Percentiles rank a stretch among this genome's conserved stretches.
Evolutionary conservation across 2,113 vertebrate genomes (phyloP).

Genomic region (Microtus richardsoni): DNA sequence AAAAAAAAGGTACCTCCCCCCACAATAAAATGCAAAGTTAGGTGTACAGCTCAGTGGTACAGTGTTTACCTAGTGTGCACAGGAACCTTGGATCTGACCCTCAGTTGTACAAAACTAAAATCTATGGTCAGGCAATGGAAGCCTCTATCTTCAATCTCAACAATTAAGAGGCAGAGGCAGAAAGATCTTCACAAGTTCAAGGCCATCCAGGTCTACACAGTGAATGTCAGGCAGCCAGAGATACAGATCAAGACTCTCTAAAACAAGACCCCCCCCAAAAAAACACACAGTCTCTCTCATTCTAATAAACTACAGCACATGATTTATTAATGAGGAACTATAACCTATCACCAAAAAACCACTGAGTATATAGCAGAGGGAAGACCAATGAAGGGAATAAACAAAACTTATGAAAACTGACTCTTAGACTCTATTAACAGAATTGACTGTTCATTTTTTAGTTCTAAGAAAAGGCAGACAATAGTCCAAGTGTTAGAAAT

Average conservation of each 20-base stretch:
- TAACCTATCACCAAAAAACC: slow-evolving; percentile 7
- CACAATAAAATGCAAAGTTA: not conserved
- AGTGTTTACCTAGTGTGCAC: not conserved
- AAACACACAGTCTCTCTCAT: not conserved
- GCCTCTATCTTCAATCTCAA: not conserved
- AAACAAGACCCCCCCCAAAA: not conserved
- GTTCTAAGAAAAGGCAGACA: slow-evolving; percentile 76
- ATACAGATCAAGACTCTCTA: not conserved
- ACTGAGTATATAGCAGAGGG: not conserved
- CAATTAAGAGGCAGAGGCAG: not conserved
- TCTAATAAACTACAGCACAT: not conserved
- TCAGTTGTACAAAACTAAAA: not conserved
- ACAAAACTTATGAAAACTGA: slow-evolving; percentile 58
- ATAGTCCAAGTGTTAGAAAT: slow-evolving; percentile 47
- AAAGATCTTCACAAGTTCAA: not conserved
- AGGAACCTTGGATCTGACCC: not conserved
- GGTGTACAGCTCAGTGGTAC: not conserved
- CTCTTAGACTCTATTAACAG: slow-evolving; percentile 38
- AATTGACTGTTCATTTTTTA: not conserved
- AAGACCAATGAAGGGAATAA: slow-evolving; percentile 52
- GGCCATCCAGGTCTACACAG: not conserved
- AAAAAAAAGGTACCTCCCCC: not conserved
- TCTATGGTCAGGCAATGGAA: not conserved
- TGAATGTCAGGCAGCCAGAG: not conserved
- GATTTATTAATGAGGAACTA: slow-evolving; percentile 44